Evolutionary conservation across 1,140 invertebrate genomes (phyloP), one percentile per base, ranked within the genome.

Genomic region (Atopsyche davidsoni): DNA sequence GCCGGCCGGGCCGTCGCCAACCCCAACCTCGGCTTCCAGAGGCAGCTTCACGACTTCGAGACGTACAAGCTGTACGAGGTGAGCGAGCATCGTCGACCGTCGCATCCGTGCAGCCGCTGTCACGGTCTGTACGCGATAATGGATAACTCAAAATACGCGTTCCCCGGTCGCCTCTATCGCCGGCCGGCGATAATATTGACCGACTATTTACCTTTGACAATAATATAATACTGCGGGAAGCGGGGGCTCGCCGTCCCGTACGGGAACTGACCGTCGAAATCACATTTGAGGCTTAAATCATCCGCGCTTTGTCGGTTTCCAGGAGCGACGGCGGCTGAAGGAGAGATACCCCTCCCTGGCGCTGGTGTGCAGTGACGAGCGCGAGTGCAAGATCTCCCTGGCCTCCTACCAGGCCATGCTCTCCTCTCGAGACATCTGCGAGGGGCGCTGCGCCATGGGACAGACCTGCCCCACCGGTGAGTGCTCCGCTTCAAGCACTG

Each of bases 1-100:
- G 89, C 90, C 1, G 91, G 90, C 18, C 78, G 93, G 51, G 81
- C 85, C 1, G 86, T 94, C 31, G 92, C 93, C 60, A 96, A 95
- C 77, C 94, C 94, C 6, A 98, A 97, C 72, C 81, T 89, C 45
- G 93, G 93, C 53, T 98, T 98, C 69, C 91, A 95, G 62, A 83
- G 85, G 58, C 94, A 98, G 69, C 76, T 97, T 23, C 88, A 92
- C 62, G 89, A 93, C 58, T 98, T 93, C 67, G 92, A 96, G 69
- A 80, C 80, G 21, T 85, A 82, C 58, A 81, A 83, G 60, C 71
- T 96, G 23, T 63, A 79, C 46, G 86, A 93, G 75, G 90, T 92
- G 73, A 11, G 28, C 13, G n/a, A n/a, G n/a, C n/a, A n/a, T n/a
- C n/a, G n/a, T n/a, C n/a, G n/a, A n/a, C n/a, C n/a, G n/a, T n/a